Conservation (phyloP, 2,797 vertebrate genomes). For the Perodicticus potto region DNA sequence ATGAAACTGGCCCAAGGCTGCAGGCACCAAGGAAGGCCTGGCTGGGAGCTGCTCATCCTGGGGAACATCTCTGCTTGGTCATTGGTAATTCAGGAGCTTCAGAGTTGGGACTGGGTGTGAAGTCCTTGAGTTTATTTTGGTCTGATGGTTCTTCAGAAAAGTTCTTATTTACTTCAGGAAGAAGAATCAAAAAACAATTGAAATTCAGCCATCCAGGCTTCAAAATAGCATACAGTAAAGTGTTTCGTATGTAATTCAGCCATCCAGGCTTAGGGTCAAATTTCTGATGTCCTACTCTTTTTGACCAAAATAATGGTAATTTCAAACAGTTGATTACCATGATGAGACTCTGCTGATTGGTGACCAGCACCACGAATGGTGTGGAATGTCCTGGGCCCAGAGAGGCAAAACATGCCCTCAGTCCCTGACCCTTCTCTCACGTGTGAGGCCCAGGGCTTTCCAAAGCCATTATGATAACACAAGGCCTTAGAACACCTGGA, state of each 20-base stretch:
- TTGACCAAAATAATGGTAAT: background rate
- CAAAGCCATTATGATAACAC: fast-evolving
- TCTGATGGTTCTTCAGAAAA: background rate
- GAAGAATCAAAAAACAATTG: background rate
- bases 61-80: background rate
- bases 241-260: no score
- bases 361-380: background rate
- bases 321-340: background rate
- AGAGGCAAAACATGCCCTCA: fast-evolving
- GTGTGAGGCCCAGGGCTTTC: fast-evolving
- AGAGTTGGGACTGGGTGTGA: fast-evolving
- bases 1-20: no score
- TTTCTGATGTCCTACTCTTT: background rate
- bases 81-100: no score
- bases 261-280: background rate
- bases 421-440: fast-evolving
- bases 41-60: fast-evolving
- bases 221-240: no score
- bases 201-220: background rate
- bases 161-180: background rate
- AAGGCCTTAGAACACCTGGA: background rate
- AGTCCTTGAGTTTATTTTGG: background rate
- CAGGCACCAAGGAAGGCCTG: no score
- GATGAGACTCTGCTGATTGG: background rate
- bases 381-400: background rate